A percentile compares a stretch with the other conserved stretches of the same genome.
phyloP scores from a whole-genome alignment of 1,140 invertebrate species.

The Drosophila sturtevanti region DNA sequence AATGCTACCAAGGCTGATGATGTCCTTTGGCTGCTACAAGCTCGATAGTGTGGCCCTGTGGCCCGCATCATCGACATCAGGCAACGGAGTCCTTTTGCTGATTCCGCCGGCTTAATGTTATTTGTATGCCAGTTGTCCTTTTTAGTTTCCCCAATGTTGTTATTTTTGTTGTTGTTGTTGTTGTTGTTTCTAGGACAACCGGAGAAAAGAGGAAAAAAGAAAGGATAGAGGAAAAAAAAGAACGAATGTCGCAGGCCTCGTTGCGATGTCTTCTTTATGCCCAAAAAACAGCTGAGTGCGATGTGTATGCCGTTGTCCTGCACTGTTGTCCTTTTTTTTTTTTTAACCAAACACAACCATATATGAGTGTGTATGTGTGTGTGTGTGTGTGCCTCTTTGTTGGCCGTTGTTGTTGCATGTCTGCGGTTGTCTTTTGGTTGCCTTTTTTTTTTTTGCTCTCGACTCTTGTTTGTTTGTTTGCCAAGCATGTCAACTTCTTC shows the following conservation, averaged over 20 bases:
- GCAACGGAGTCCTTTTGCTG: conserved; percentile 52
- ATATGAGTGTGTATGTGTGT: conserved; percentile 14
- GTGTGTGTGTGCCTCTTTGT: conserved; percentile 40
- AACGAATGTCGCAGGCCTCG: conserved; percentile 16
- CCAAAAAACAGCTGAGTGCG: conserved; percentile 70
- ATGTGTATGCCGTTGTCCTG: conserved; percentile 35
- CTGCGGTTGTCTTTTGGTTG: conserved; percentile 75
- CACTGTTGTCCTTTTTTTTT: conserved; percentile 45
- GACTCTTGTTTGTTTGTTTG: conserved; percentile 63
- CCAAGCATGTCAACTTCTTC: conserved; percentile 68
- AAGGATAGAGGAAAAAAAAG: conserved; percentile 3
- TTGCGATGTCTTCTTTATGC: conserved; percentile 73
- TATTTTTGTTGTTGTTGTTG: conserved; percentile 74
- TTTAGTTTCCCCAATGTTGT: conserved; percentile 76
- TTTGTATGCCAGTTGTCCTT: conserved; percentile 80
- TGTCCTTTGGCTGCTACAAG: conserved; percentile 54
- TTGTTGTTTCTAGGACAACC: conserved; percentile 69
- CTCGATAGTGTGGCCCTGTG: conserved; percentile 31
- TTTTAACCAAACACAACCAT: too few relatives aligned
- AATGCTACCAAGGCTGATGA: conserved; percentile 46
- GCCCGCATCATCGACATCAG: conserved; percentile 57
- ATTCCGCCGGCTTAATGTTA: conserved; percentile 78
- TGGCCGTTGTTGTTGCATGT: conserved; percentile 47
- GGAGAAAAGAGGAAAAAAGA: conserved; percentile 26
- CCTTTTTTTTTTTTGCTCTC: conserved; percentile 59